Base-by-base conservation (phyloP, 2,797 vertebrate species). In the Heliangelus exortis region DNA sequence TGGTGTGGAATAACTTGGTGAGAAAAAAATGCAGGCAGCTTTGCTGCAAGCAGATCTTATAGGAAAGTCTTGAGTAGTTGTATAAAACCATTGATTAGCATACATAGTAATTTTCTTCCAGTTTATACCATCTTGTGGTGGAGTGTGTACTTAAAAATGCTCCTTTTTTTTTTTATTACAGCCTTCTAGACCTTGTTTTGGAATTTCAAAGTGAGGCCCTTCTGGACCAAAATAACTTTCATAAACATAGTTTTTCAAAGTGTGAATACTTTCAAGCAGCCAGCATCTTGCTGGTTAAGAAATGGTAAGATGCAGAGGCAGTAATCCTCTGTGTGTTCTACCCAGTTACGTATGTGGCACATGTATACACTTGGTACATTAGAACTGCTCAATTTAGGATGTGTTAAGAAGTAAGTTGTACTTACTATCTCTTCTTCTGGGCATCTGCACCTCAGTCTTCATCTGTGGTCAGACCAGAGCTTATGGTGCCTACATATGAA, bases 21-120 rank as follows among this genome's bases (percentile, higher is more conserved):
- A 73, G 78, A 36, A 69, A 31, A 47, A 79, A 43, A 55, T 0
- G 3, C 14, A 18, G 71, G 67, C 81, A 91, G 92, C 80, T 89
- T 28, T 73, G 9, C 66, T 95, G 76, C 2, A 34, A 73, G 92
- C 87, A 61, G 63, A 86, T 89, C 80, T 77, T 95, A 50, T 80
- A 96, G 94, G 92, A 93, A 95, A 92, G 36, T 80, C 85, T 84
- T 54, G 71, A 96, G 83, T 89, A 93, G 89, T 41, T 76, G 81
- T 91, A 81, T 94, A 95, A 95, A 96, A 84, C 95, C 94, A 68
- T 95, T 92, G 95, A 96, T 96, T 91, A 95, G 90, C 74, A 88
- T 86, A 96, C 93, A 33, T 96, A 92, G 95, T 94, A 96, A 97
- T 97, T 96, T 97, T 95, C 95, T 89, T 95, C 88, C 93, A 87